Evolutionary conservation across 2,797 vertebrate genomes (phyloP), one percentile per base, ranked within the genome.

Genomic region (Natrix natrix): DNA sequence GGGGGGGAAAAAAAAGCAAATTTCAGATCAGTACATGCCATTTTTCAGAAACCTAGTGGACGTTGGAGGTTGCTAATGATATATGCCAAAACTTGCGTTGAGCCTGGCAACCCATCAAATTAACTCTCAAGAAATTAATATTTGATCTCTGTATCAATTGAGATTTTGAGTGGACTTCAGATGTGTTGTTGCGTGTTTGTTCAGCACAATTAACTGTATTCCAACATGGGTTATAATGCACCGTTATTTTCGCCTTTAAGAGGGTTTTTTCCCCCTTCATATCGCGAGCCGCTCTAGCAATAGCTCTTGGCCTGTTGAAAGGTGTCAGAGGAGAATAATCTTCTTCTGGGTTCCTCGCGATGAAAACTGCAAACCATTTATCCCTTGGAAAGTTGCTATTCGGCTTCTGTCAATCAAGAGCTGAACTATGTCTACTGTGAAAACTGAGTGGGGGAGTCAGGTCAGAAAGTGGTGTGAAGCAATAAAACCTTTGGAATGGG

Each of bases 201-300:
- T 90, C 83, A 56, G 92, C 78, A 48, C 32, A 90, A 52, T 93
- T 90, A 92, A 87, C 52, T 56, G n/a, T 66, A 16, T 54, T 74
- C 43, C 28, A n/a, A 57, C 48, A 28, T 22, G 63, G 7, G 37
- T 78, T 74, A 83, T 78, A 26, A 87, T 4, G 48, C 4, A 52
- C 37, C 4, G 20, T 2, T 91, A 12, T 26, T 37, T 74, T 57
- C 24, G 5, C 52, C 12, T 69, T 12, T 4, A 57, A 57, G 54
- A 4, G 24, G 32, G 1, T 37, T 20, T 20, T 54, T 13, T 8
- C 5, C 56, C 56, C 16, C 3, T 11, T 11, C 12, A 37, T 8
- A 37, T 22, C 83, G 0, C 55, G 32, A 60, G 66, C 32, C 28
- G 43, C 90, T 59, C 60, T 24, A 87, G 52, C 16, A 87, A n/a